Base-by-base conservation (phyloP, 2,888 invertebrate genomes). In the Invenusta paracnida region DNA sequence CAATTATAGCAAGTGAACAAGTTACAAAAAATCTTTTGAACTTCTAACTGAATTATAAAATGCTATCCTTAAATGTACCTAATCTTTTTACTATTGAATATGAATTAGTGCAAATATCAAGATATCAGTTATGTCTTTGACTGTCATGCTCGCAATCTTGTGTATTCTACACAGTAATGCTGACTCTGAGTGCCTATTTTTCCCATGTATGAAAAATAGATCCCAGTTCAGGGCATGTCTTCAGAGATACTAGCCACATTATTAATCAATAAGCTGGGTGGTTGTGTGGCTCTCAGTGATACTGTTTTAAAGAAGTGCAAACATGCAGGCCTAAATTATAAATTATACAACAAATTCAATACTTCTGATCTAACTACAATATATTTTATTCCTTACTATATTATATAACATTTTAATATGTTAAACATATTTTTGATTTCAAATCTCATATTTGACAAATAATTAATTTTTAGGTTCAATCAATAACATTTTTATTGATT, bases 161-260 rank as follows among this genome's bases (percentile, higher is more conserved):
- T 73, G 73, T 73, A 73, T 73, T 73, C 73, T 23, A 5, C 73
- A 73, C 73, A 73, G 17, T 73, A 73, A 73, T 73, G 73, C 73
- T 73, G 73, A 23, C 17, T 73, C 73, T 73, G 27, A 73, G 73
- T 23, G 27, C 73, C 5, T 73, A 73, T 73, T 73, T 73, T 73
- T 23, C 73, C 2, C 23, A 2, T 5, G 5, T 11, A 5, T 2
- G 17, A 73, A 73, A 73, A 73, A 73, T 73, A 73, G 73, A 73
- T 13, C 17, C 23, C 11, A 25, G 73, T 73, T 73, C 25, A 73
- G 73, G 25, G 73, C 73, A 73, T 73, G 27, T 73, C 73, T 23
- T n/a, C 73, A 73, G 73, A 73, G 73, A 73, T 23, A 73, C 73
- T 73, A 73, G 73, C 73, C 25, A 23, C 27, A 73, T 73, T 73